Conservation (phyloP, 2,113 vertebrate species). For the Cryptotis parvus region DNA sequence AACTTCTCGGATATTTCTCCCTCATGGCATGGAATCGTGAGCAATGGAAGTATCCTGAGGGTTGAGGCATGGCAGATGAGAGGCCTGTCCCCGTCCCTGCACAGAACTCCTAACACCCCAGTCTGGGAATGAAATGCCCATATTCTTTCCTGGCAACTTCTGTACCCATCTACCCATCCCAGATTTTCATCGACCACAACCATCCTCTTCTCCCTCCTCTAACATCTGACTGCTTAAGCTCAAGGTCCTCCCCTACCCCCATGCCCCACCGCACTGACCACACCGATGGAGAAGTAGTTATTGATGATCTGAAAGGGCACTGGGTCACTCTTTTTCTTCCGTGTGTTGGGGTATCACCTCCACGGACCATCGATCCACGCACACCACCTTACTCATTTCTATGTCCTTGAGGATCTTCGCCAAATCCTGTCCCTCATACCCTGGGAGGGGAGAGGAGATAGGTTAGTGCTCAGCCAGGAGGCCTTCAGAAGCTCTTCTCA, state of each 20-base stretch:
- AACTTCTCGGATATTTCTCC: slow-evolving; percentile 96
- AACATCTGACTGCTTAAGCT: neutral
- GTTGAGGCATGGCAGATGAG: slow-evolving; percentile 1
- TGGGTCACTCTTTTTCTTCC: slow-evolving; percentile 92
- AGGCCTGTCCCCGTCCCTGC: neutral
- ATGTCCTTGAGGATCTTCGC: slow-evolving; percentile 91
- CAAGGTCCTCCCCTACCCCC: neutral
- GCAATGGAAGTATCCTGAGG: slow-evolving; percentile 95
- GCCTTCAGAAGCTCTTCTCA: neutral
- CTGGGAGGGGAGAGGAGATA: slow-evolving; percentile 79
- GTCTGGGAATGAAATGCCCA: neutral
- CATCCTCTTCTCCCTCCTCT: slow-evolving; percentile 32
- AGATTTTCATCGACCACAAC: neutral
- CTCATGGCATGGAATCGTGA: slow-evolving; percentile 95
- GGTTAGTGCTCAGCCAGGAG: neutral
- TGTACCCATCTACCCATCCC: neutral
- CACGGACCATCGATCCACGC: slow-evolving; percentile 94
- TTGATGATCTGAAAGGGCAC: slow-evolving; percentile 97
- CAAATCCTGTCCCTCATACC: slow-evolving; percentile 94
- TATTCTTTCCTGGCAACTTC: neutral
- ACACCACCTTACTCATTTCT: slow-evolving; percentile 88
- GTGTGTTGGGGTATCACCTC: slow-evolving; percentile 90
- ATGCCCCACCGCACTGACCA: slow-evolving; percentile 87
- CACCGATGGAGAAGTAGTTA: slow-evolving; percentile 98
- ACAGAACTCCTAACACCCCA: neutral